Conservation (phyloP, 2,113 vertebrate species). For the Bujurquina vittata region DNA sequence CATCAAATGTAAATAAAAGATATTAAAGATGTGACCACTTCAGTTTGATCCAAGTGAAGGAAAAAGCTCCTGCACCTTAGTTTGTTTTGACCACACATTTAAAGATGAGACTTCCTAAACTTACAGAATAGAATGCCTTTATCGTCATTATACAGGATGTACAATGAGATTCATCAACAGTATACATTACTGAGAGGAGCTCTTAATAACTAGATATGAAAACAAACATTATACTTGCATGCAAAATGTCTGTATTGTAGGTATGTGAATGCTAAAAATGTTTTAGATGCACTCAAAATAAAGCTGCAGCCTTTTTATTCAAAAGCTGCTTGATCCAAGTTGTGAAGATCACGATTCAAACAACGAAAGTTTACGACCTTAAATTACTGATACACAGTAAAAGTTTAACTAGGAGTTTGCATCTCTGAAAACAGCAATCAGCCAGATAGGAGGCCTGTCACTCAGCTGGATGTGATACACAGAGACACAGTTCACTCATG, state of each 20-base stretch:
- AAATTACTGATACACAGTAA: background rate
- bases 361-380: background rate
- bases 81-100: background rate
- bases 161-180: too few relatives aligned
- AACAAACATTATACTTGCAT: too few relatives aligned
- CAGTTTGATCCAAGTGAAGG: accelerated
- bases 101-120: background rate
- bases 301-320: background rate
- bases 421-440: background rate
- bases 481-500: background rate
- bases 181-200: background rate
- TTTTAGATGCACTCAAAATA: too few relatives aligned
- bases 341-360: background rate
- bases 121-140: background rate
- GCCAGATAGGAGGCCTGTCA: background rate
- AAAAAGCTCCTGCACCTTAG: background rate
- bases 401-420: background rate
- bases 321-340: background rate
- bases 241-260: too few relatives aligned
- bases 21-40: background rate
- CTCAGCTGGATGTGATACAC: background rate
- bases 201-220: background rate
- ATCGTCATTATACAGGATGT: too few relatives aligned
- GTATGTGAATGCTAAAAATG: too few relatives aligned
- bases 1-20: background rate